phyloP scores from a whole-genome alignment of 1,140 invertebrate species.

The Hycleus phaleratus region DNA sequence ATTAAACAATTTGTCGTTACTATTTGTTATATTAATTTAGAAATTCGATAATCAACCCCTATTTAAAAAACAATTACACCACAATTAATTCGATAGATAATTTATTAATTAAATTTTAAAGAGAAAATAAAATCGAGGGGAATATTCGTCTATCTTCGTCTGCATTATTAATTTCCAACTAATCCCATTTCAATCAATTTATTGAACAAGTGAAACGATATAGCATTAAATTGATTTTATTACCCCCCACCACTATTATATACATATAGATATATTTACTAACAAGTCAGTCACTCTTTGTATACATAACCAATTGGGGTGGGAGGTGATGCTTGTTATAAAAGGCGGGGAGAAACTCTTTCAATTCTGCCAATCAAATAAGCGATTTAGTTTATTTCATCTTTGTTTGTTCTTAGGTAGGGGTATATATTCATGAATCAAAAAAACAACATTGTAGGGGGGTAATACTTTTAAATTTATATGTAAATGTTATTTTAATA shows the following conservation, averaged over 20 bases:
- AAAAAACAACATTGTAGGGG: too few species aligned
- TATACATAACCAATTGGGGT: conserved; percentile 10
- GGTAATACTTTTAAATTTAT: too few species aligned
- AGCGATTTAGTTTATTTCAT: not conserved
- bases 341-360: conserved; percentile 25
- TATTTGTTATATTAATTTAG: conserved; percentile 32
- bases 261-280: conserved; percentile 4
- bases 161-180: not conserved
- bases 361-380: conserved; percentile 24
- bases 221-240: conserved; percentile 36
- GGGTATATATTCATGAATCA: too few species aligned
- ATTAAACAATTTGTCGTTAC: conserved; percentile 36
- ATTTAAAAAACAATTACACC: not conserved
- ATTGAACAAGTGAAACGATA: conserved; percentile 19
- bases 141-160: conserved; percentile 2
- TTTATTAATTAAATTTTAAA: too few species aligned
- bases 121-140: too few species aligned
- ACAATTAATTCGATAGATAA: too few species aligned
- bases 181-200: conserved; percentile 18
- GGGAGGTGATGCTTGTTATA: conserved; percentile 19
- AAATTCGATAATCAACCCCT: conserved; percentile 15
- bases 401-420: too few species aligned
- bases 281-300: conserved; percentile 14
- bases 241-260: conserved; percentile 16
- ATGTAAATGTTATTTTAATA: not conserved